Evolutionary conservation across 2,797 vertebrate species (phyloP).

Genomic region (Lindbergichthys nudifrons): DNA sequence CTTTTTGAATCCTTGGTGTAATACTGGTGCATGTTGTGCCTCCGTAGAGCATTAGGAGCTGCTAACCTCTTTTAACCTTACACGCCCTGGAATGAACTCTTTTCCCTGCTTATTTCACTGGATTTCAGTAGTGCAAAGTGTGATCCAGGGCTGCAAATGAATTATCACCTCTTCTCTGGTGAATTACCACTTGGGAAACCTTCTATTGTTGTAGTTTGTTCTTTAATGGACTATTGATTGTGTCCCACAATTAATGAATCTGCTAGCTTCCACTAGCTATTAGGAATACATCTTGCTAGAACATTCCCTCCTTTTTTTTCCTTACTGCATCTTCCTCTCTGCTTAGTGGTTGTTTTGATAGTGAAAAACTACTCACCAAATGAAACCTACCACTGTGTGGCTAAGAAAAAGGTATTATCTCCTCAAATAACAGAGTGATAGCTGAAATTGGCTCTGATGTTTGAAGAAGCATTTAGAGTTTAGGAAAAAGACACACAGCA

Average conservation of each 20-base stretch:
- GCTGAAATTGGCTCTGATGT: neutral
- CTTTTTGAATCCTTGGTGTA: constrained; percentile 17
- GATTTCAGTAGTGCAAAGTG: constrained; percentile 21
- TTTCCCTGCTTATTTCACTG: constrained; percentile 6
- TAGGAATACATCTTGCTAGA: constrained; percentile 27
- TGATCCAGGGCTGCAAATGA: constrained; percentile 17
- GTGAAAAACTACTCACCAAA: constrained; percentile 9
- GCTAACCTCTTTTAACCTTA: constrained; percentile 15
- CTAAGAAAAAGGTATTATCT: neutral
- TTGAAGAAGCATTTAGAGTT: constrained; percentile 7
- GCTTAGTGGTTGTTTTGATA: neutral
- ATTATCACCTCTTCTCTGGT: constrained; percentile 16
- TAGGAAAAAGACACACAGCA: neutral
- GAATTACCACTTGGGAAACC: neutral
- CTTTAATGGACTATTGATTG: constrained; percentile 47
- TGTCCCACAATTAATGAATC: constrained; percentile 22
- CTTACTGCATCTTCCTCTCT: neutral
- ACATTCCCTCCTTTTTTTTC: neutral
- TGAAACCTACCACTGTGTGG: neutral
- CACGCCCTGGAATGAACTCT: neutral
- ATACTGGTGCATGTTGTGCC: constrained; percentile 18
- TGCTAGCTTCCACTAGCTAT: constrained; percentile 21
- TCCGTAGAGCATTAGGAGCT: constrained; percentile 5
- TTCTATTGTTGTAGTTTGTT: neutral
- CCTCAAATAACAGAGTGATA: neutral